A percentile compares a stretch with the other conserved stretches of the same genome.
Evolutionary conservation across 1,140 invertebrate genomes (phyloP).

Genomic region (Drosophila trapezifrons): DNA sequence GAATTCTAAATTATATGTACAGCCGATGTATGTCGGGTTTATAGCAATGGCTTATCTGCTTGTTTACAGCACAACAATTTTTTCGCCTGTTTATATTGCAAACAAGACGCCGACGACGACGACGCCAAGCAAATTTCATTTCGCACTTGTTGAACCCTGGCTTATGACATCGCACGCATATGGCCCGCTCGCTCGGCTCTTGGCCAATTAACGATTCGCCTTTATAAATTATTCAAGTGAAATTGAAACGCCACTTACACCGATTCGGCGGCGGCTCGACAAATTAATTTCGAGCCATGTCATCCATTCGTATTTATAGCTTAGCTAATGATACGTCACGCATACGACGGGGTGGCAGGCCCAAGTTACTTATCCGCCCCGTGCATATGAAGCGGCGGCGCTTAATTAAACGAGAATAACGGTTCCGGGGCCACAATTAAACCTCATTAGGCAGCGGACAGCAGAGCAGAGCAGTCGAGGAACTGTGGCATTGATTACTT

Average conservation of each 20-base stretch:
- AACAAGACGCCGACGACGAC: conserved; percentile 44
- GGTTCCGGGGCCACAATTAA: conserved; percentile 45
- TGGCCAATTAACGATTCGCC: conserved; percentile 53
- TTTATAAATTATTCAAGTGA: conserved; percentile 60
- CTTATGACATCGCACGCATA: conserved; percentile 49
- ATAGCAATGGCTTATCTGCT: conserved; percentile 69
- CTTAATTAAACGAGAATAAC: conserved; percentile 56
- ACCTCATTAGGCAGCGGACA: conserved; percentile 46
- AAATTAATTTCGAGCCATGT: conserved; percentile 59
- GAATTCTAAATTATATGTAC: conserved; percentile 24
- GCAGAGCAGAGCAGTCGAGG: conserved; percentile 5
- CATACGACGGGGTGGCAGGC: conserved; percentile 33
- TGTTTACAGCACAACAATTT: conserved; percentile 70
- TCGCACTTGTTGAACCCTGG: conserved; percentile 70
- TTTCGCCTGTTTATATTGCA: conserved; percentile 64
- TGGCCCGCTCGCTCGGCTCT: conserved; percentile 10
- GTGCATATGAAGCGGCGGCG: conserved; percentile 18
- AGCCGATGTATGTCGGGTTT: conserved; percentile 40
- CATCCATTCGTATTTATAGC: conserved; percentile 25
- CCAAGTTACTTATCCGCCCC: conserved; percentile 52
- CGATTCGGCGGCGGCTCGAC: conserved; percentile 19
- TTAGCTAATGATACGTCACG: conserved; percentile 59
- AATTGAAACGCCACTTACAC: conserved; percentile 63
- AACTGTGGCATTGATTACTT: conserved; percentile 37
- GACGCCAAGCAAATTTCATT: conserved; percentile 57